phyloP scores from a whole-genome alignment of 2,113 vertebrate species.

The Ailurus styani region DNA sequence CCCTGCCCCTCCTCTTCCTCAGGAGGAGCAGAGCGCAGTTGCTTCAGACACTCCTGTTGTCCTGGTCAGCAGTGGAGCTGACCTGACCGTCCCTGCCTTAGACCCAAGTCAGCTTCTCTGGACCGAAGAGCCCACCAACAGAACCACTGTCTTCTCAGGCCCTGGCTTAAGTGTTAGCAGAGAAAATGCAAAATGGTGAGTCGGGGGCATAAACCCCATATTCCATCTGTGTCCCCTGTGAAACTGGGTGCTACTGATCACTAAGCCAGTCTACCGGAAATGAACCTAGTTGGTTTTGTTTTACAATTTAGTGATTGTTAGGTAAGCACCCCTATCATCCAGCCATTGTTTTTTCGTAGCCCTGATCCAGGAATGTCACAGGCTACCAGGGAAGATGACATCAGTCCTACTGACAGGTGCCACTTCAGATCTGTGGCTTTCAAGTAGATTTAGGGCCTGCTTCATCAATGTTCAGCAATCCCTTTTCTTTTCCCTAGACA shows the following conservation, averaged over 20 bases:
- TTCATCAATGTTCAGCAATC: not conserved
- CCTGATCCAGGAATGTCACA: not conserved
- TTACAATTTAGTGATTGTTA: not conserved
- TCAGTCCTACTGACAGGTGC: not conserved
- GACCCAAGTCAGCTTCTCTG: constrained; percentile 67
- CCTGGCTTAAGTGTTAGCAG: not conserved
- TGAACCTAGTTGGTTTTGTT: not conserved
- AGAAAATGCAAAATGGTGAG: constrained; percentile 80
- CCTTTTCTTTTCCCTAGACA: not conserved
- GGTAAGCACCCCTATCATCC: not conserved
- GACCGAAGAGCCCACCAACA: constrained; percentile 48
- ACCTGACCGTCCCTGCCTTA: constrained; percentile 9
- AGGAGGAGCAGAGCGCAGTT: constrained; percentile 11
- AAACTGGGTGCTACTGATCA: not conserved
- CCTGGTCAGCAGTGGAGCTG: constrained; percentile 29
- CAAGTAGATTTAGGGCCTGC: not conserved
- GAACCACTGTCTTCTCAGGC: constrained; percentile 38
- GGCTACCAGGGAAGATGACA: not conserved
- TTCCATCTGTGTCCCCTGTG: not conserved
- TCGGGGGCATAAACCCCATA: fast-evolving
- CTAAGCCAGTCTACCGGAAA: not conserved
- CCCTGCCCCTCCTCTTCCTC: constrained; percentile 43
- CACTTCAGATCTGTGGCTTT: not conserved
- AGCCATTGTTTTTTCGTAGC: not conserved
- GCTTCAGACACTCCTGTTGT: constrained; percentile 47